Evolutionary conservation across 2,888 invertebrate species (phyloP).

Genomic region (Dasysyrphus tricinctus): DNA sequence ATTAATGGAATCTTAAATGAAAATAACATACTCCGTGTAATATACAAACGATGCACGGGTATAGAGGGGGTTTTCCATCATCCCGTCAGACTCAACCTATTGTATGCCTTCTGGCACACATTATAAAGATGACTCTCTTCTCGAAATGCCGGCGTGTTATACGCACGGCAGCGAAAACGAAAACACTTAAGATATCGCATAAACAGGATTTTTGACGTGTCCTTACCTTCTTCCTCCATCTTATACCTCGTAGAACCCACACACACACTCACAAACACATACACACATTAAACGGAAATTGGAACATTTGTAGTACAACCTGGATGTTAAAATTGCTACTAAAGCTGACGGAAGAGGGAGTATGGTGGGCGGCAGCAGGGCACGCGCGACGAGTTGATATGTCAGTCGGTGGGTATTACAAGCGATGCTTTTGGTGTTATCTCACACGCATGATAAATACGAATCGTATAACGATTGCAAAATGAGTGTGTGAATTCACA

Average conservation of each 20-base stretch:
- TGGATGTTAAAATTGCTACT: slow-evolving; percentile 42
- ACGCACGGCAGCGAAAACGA: slow-evolving; percentile 45
- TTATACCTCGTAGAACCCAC: neutral
- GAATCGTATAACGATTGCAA: no score
- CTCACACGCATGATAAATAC: slow-evolving; percentile 74
- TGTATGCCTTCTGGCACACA: slow-evolving; percentile 1
- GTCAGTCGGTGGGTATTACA: slow-evolving; percentile 31
- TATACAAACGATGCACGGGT: neutral
- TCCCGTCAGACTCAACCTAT: slow-evolving; percentile 3
- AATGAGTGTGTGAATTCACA: no score
- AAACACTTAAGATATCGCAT: slow-evolving; percentile 74
- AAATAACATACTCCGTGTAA: slow-evolving; percentile 53
- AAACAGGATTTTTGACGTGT: slow-evolving; percentile 65
- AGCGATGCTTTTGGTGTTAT: slow-evolving; percentile 66
- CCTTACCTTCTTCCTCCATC: slow-evolving; percentile 34
- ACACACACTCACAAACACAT: neutral
- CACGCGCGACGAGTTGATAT: neutral
- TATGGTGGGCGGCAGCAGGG: neutral
- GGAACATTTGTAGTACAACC: slow-evolving; percentile 72
- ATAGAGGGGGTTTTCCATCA: neutral
- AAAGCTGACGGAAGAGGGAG: neutral
- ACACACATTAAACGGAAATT: slow-evolving; percentile 59
- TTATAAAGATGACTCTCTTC: slow-evolving; percentile 38
- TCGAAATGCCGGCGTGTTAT: slow-evolving; percentile 4
- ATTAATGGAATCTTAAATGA: slow-evolving; percentile 74